Conservation (phyloP, 1,140 invertebrate species). For the Drosophila littoralis region DNA sequence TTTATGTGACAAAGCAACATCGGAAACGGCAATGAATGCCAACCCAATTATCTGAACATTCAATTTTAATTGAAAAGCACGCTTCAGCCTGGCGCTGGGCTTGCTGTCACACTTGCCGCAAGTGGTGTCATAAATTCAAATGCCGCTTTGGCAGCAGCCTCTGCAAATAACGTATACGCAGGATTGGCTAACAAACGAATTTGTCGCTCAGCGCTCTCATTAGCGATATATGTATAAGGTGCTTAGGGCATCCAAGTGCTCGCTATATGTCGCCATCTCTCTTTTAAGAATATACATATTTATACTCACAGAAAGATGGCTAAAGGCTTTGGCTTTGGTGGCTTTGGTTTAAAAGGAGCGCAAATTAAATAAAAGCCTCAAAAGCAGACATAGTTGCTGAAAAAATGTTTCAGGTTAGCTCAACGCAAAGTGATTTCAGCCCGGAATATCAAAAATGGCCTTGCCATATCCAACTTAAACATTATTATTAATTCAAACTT, state of each 20-base stretch:
- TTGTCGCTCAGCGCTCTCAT: conserved; percentile 23
- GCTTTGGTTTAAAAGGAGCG: too few relatives aligned
- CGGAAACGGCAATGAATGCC: neutral
- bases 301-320: too few relatives aligned
- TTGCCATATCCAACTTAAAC: too few relatives aligned
- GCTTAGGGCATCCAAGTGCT: conserved; percentile 54
- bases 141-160: conserved; percentile 75
- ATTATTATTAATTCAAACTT: too few relatives aligned
- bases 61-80: conserved; percentile 71
- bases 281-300: too few relatives aligned
- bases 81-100: conserved; percentile 16
- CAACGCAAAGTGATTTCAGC: too few relatives aligned
- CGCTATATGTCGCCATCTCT: conserved; percentile 15
- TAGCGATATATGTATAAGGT: too few relatives aligned
- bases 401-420: too few relatives aligned
- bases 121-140: conserved; percentile 81
- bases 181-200: conserved; percentile 49
- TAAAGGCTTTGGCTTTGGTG: too few relatives aligned
- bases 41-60: conserved; percentile 66
- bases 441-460: too few relatives aligned
- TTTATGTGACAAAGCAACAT: conserved; percentile 52
- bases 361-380: too few relatives aligned
- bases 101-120: conserved; percentile 58
- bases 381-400: too few relatives aligned
- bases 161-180: conserved; percentile 78